A percentile compares a stretch with the other conserved stretches of the same genome.
Conservation (phyloP, 2,888 invertebrate genomes). For the Acronicta leporina region DNA sequence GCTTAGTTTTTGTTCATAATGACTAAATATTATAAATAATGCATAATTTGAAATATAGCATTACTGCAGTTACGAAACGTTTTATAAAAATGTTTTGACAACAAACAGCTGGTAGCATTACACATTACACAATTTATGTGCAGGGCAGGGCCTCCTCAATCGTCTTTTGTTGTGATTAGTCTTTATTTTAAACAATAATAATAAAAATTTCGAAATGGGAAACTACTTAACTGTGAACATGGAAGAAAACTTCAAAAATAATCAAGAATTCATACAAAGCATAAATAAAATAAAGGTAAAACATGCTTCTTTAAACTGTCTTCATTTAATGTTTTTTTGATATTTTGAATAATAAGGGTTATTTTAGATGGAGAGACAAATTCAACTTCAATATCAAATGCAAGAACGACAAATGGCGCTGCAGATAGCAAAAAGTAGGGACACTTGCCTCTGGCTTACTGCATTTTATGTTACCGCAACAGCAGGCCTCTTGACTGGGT, state of each 20-base stretch:
- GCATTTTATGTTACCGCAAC: conserved; percentile 90
- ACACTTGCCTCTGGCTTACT: conserved; percentile 92
- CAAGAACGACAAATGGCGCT: conserved; percentile 92
- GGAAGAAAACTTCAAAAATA: conserved; percentile 91
- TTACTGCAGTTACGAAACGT: conserved; percentile 29
- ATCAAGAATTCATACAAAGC: conserved; percentile 91
- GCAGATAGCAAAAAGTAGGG: conserved; percentile 92
- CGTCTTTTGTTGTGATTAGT: conserved; percentile 41
- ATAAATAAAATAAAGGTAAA: conserved; percentile 91
- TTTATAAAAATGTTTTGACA: conserved; percentile 40
- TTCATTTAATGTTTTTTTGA: conserved; percentile 9
- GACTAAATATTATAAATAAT: no score
- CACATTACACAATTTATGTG: conserved; percentile 25
- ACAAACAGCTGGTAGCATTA: conserved; percentile 49
- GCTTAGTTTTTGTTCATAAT: no score
- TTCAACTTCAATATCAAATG: conserved; percentile 94
- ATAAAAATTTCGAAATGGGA: conserved; percentile 84
- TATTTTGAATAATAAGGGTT: conserved; percentile 1
- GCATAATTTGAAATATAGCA: not conserved
- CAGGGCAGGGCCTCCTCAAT: conserved; percentile 43
- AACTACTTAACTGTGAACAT: conserved; percentile 88
- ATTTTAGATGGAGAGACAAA: conserved; percentile 92
- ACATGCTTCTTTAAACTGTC: not conserved
- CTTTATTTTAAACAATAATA: conserved; percentile 30
- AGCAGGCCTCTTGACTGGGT: conserved; percentile 87